Evolutionary conservation across 2,888 invertebrate species (phyloP).

Genomic region (Caenorhabditis sinica): DNA sequence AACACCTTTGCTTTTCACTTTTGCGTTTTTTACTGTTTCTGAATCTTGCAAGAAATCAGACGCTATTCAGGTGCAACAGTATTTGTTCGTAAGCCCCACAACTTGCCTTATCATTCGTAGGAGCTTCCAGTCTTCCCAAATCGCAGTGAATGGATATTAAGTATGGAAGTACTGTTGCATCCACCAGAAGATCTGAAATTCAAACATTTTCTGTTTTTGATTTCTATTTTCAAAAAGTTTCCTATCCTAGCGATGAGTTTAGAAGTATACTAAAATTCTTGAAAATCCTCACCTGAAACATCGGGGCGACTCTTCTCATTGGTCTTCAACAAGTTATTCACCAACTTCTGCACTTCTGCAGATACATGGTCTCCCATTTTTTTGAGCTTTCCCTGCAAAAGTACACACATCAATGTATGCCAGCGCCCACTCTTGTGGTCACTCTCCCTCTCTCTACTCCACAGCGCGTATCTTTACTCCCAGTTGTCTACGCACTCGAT

Average conservation of each 20-base stretch:
- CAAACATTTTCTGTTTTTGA: neutral
- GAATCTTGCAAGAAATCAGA: too few relatives aligned
- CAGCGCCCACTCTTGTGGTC: too few relatives aligned
- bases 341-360: constrained; percentile 52
- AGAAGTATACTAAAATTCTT: too few relatives aligned
- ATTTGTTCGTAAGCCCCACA: too few relatives aligned
- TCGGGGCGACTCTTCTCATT: constrained; percentile 67
- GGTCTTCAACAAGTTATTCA: constrained; percentile 55
- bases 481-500: constrained; percentile 18
- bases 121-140: constrained; percentile 67
- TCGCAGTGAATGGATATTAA: constrained; percentile 72
- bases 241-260: too few relatives aligned
- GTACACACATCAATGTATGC: neutral
- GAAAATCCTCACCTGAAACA: constrained; percentile 52
- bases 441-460: neutral
- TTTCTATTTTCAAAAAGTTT: neutral
- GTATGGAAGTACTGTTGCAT: constrained; percentile 71
- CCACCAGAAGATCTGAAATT: constrained; percentile 70
- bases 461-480: neutral
- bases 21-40: too few relatives aligned
- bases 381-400: constrained; percentile 49
- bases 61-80: too few relatives aligned
- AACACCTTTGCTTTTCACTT: too few relatives aligned
- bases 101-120: constrained; percentile 58
- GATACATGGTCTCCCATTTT: constrained; percentile 51